Percentiles rank a stretch among this genome's conserved stretches.
Evolutionary conservation across 2,888 invertebrate genomes (phyloP).

Genomic region (Psylliodes chrysocephalus): DNA sequence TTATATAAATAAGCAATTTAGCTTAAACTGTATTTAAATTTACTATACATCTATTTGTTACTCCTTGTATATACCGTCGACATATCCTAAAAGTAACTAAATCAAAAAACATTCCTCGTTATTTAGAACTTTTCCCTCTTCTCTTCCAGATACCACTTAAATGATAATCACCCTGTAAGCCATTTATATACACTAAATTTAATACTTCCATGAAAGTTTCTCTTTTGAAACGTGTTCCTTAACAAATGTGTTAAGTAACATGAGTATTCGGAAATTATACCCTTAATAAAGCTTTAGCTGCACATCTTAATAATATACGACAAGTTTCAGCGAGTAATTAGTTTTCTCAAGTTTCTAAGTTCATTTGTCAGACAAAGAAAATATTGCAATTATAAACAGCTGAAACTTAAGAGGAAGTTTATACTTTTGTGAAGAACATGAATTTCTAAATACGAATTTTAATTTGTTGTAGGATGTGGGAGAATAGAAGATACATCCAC

Average conservation of each 20-base stretch:
- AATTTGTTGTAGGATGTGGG: background rate
- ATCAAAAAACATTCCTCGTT: no score
- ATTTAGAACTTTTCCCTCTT: no score
- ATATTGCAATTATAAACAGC: background rate
- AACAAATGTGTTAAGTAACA: background rate
- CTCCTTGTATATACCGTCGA: no score
- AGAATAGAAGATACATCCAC: no score
- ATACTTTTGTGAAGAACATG: background rate
- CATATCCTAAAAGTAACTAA: no score
- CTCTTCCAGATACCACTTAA: no score
- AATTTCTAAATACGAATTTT: background rate
- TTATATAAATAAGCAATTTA: no score
- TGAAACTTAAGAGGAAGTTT: background rate
- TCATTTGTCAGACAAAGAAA: slow-evolving; percentile 1
- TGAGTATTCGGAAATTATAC: background rate
- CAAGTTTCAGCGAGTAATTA: background rate
- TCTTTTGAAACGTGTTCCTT: background rate
- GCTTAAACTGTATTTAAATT: no score
- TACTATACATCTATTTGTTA: no score
- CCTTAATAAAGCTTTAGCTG: background rate
- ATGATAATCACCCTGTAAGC: background rate
- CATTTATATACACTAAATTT: background rate
- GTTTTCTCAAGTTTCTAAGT: background rate
- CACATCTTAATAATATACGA: slow-evolving; percentile 6
- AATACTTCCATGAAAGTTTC: background rate